phyloP scores from a whole-genome alignment of 1,140 invertebrate genomes.

The Dysdera silvatica region DNA sequence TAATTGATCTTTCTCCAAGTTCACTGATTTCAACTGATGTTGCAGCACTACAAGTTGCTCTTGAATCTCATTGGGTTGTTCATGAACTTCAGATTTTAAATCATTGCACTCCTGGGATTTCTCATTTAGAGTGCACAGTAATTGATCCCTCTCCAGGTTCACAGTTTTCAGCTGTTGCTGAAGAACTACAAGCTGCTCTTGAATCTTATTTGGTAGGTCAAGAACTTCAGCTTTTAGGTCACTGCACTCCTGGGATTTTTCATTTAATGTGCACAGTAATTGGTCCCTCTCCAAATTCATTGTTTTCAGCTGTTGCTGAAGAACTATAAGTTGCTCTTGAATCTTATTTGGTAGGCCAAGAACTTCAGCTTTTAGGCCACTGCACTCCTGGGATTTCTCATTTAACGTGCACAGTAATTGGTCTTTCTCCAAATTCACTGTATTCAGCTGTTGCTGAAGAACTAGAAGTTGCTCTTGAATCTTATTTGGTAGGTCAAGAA shows the following conservation, averaged over 20 bases:
- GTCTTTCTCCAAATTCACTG: conserved; percentile 41
- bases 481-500: too few species aligned
- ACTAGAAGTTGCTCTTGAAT: too few species aligned
- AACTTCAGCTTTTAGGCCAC: conserved; percentile 44
- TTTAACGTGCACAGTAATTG: conserved; percentile 46
- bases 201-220: too few species aligned
- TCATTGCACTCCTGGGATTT: conserved; percentile 44
- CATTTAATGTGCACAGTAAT: conserved; percentile 45
- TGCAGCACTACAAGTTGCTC: conserved; percentile 29
- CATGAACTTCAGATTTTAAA: conserved; percentile 45
- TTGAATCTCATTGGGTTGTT: conserved; percentile 44
- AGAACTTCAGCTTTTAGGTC: conserved; percentile 44
- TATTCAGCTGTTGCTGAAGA: conserved; percentile 12
- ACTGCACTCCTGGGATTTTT: conserved; percentile 45
- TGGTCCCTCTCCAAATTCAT: conserved; percentile 43
- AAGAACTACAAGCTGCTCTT: too few species aligned
- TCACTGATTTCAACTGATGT: conserved; percentile 28
- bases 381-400: conserved; percentile 46
- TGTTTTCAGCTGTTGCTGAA: conserved; percentile 8
- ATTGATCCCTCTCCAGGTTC: conserved; percentile 43
- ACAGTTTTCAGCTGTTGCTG: conserved; percentile 25
- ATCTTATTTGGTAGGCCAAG: too few species aligned
- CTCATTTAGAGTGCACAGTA: conserved; percentile 45
- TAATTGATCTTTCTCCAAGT: conserved; percentile 44
- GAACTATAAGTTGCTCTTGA: conserved; percentile 30